A percentile compares a stretch with the other conserved stretches of the same genome.
These are phyloP conservation scores for Nemurella pictetii DNA, from an alignment of 2,888 invertebrate genomes.

Conservation along the genomic window DNA sequence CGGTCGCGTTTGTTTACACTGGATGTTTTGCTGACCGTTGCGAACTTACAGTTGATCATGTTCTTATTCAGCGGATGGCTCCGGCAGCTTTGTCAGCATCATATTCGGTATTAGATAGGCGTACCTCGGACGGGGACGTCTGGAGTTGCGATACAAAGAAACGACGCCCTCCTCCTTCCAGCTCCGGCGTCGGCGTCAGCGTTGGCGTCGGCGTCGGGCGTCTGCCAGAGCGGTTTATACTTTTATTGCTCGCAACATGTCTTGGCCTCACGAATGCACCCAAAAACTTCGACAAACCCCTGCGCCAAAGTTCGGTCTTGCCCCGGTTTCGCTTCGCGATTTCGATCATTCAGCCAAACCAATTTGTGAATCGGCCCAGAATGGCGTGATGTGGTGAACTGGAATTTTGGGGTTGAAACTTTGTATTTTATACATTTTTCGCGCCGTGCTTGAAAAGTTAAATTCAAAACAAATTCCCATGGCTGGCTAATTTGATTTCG, in stretches of 20 bases:
- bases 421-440: background rate
- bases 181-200: background rate
- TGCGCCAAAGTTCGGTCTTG: background rate
- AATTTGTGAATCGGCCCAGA: background rate
- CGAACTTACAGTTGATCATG: background rate
- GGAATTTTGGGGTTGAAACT: background rate
- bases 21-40: slow-evolving; percentile 6
- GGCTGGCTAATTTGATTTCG: background rate
- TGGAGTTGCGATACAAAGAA: background rate
- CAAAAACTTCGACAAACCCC: no score
- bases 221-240: background rate
- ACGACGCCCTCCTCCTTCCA: background rate
- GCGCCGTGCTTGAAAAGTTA: background rate
- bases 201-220: slow-evolving; percentile 1
- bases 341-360: background rate
- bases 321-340: background rate
- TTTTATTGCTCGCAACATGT: background rate
- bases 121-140: background rate
- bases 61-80: background rate
- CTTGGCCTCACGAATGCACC: background rate
- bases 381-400: background rate
- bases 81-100: background rate
- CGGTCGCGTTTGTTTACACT: slow-evolving; percentile 2
- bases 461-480: slow-evolving; percentile 13
- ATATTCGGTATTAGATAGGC: slow-evolving; percentile 10